phyloP scores from a whole-genome alignment of 2,888 invertebrate genomes.

The Macropis europaea region DNA sequence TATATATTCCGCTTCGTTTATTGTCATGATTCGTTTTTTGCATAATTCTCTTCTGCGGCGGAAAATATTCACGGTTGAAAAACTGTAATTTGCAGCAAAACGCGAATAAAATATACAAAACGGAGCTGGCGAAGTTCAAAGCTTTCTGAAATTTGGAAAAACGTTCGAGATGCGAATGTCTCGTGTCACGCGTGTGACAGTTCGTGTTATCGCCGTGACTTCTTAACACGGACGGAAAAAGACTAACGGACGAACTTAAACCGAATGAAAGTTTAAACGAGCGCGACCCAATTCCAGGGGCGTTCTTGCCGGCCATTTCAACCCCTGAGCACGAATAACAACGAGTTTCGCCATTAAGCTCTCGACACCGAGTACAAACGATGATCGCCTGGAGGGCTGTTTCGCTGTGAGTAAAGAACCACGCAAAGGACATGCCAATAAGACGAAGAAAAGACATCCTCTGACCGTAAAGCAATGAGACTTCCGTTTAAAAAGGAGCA shows the following conservation, averaged over 20 bases:
- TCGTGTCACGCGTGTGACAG: conserved; percentile 20
- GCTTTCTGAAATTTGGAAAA: background rate
- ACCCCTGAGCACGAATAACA: conserved; percentile 52
- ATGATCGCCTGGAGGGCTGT: conserved; percentile 46
- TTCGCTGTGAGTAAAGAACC: conserved; percentile 11
- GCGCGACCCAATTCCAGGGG: conserved; percentile 51
- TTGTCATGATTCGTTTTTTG: no score
- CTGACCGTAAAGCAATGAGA: no score
- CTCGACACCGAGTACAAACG: conserved; percentile 45
- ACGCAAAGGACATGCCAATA: conserved; percentile 17
- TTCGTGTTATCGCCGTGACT: conserved; percentile 6
- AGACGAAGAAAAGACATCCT: no score
- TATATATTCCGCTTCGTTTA: no score
- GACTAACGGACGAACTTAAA: conserved; percentile 50
- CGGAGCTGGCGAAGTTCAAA: no score
- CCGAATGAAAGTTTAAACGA: conserved; percentile 51
- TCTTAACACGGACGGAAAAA: conserved; percentile 48
- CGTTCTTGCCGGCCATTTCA: conserved; percentile 33
- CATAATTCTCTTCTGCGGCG: no score
- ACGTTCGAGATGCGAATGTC: background rate
- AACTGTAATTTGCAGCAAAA: no score
- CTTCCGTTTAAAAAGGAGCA: no score
- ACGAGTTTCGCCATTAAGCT: conserved; percentile 51
- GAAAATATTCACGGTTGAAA: no score
- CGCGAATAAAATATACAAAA: no score